Evolutionary conservation across 2,888 invertebrate species (phyloP), one percentile per base, ranked within the genome.

Genomic region (Cryptops parisi): DNA sequence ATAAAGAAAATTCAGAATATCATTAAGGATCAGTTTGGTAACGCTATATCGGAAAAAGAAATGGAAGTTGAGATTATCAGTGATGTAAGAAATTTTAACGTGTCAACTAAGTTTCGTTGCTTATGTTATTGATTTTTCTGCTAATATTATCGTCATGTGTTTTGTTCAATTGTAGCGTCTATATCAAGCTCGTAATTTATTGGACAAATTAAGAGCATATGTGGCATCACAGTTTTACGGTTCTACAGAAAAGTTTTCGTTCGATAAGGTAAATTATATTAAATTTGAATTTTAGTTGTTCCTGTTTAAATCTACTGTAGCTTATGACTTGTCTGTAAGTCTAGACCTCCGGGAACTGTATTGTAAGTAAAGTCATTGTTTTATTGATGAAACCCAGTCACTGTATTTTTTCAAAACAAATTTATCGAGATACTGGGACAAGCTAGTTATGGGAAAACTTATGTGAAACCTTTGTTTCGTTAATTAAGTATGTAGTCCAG

Each of bases 1-100:
- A 19, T 49, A 22, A 49, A 49, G 19, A 49, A 49, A 40, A 49
- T 49, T 23, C n/a, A 22, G 40, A 33, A 38, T 19, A 49, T 49
- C 23, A 39, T 49, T 12, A 49, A 49, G 23, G 24, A 2, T 38
- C 49, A 49, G 17, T 49, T 49, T 40, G 49, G n/a, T 21, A 22
- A n/a, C 6, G 38, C 49, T 24, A 22, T 49, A 15, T 24, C 49
- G 15, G 40, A 49, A 15, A 49, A 49, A 49, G 40, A 40, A 23
- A 15, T n/a, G 17, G 49, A 49, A 23, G 23, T 49, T 40, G 49
- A 38, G 9, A 6, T 19, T 39, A 23, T 23, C 4, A 27, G 40
- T 49, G 19, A 49, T 40, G 49, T 49, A 49, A n/a, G 15, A 33
- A 6, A 33, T 33, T 33, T 33, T 33, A 9, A 15, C 15, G 6